Evolutionary conservation across 2,113 vertebrate genomes (phyloP), one percentile per base, ranked within the genome.

Genomic region (Xenotilapia caudafasciata): DNA sequence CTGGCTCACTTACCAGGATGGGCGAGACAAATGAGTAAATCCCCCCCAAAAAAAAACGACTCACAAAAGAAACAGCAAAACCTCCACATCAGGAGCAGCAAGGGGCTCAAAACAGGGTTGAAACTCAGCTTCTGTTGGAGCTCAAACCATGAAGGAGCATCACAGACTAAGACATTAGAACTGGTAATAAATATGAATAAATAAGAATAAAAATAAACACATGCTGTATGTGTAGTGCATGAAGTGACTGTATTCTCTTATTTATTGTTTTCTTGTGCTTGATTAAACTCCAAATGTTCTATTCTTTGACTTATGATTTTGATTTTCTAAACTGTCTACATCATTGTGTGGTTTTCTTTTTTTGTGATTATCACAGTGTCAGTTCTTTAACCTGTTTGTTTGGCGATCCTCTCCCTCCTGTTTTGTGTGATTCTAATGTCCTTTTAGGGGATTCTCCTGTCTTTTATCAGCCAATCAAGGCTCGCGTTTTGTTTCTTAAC

Each of bases 41-140:
- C 23, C 13, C 55, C 53, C 6, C 3, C 2, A 0, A 0, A n/a
- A 51, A 51, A 12, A 55, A 12, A 7, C 4, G 0, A 56, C 7
- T 13, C 12, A 55, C n/a, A 23, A 55, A 55, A 55, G 6, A 54
- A 54, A 54, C 6, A 23, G 19, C 53, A 23, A 55, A 26, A 55
- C 19, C 54, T 55, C 54, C 54, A 55, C 54, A 23, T 0, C 54
- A 26, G 2, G 54, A 55, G 54, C 54, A 55, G 54, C 54, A 23
- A 55, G 21, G 11, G 4, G 54, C 21, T 55, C 54, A 55, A 53
- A 53, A 53, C 19, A 23, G 53, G n/a, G 19, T 23, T 55, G 54
- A 23, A 55, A 55, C 21, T 55, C 54, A 23, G 10, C 54, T 55
- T 55, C 21, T 55, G 11, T 23, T 55, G 54, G 2, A 55, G 11